A percentile compares a stretch with the other conserved stretches of the same genome.
Conservation (phyloP, 2,888 invertebrate genomes). For the Pristionchus fissidentatus region DNA sequence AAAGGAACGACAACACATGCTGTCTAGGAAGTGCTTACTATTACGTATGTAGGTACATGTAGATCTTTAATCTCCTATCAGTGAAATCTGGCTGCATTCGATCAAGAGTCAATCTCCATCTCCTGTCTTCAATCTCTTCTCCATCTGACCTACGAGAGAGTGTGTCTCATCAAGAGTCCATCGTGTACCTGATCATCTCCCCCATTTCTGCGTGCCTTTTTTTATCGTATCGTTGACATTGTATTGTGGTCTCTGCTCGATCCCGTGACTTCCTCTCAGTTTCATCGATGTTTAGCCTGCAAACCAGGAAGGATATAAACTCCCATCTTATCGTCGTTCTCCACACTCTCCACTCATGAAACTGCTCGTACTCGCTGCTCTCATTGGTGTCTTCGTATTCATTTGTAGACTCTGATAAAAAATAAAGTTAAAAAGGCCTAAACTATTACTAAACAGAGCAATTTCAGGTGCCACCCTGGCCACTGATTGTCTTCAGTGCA, state of each 20-base stretch:
- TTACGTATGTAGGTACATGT: no score
- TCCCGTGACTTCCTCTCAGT: not conserved
- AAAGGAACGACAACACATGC: no score
- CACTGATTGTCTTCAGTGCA: conserved; percentile 64
- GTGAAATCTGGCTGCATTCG: no score
- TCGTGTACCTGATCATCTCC: not conserved
- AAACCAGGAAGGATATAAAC: not conserved
- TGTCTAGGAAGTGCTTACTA: no score
- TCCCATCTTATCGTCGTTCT: no score
- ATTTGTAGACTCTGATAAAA: no score
- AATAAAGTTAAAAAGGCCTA: not conserved
- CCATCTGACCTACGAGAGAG: no score
- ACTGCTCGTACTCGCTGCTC: conserved; percentile 25
- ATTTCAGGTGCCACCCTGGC: conserved; percentile 55
- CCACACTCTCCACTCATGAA: conserved; percentile 33
- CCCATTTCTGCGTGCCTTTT: not conserved
- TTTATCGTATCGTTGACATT: not conserved
- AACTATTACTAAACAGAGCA: not conserved
- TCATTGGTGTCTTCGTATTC: not conserved
- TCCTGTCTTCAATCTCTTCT: no score
- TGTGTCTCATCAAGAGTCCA: no score
- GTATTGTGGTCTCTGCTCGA: no score
- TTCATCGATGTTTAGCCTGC: conserved; percentile 15
- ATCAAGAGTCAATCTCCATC: no score
- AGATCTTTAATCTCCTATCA: no score